Base-by-base conservation (phyloP, 2,797 vertebrate genomes). In the Diplodus puntazzo region DNA sequence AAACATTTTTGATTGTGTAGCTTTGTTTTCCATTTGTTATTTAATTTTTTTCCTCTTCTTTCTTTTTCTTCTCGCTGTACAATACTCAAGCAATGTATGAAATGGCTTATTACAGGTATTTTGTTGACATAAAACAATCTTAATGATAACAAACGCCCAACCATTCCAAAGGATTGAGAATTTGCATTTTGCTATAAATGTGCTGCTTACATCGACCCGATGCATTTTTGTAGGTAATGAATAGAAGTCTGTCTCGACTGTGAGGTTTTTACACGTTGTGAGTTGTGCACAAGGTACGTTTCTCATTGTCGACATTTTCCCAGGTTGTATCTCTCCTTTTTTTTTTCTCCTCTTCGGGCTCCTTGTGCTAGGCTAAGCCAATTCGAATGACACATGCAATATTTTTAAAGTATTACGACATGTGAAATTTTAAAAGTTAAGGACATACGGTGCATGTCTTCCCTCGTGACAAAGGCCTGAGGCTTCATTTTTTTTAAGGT, bases 131-230 rank as follows among this genome's bases (percentile, higher is more conserved):
- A 89, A 88, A 88, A 92, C 89, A 86, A 80, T 81, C 85, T 92
- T 93, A 92, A 88, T 76, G 85, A 92, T 55, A 72, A 87, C 77
- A 80, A 93, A 92, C 78, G 85, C 92, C 92, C 94, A 84, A 93
- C 90, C 93, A 96, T 96, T 96, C 95, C 96, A 96, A 93, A 95
- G 93, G 94, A 95, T 92, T 95, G 85, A 91, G 76, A 86, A 92
- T 27, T 87, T 93, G 84, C 88, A 89, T 93, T 93, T 94, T 92
- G 91, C 93, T 95, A 89, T 94, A 89, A 92, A 89, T 93, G 87
- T 91, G 92, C 90, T 93, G 93, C 94, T 95, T 95, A 80, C 89
- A 92, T 90, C 82, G 82, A 93, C 91, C 88, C 79, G 73, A 88
- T 95, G 92, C 90, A 79, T 93, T 90, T 89, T 86, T 88, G 88